phyloP scores from a whole-genome alignment of 2,113 vertebrate species.

The Callionymus lyra region DNA sequence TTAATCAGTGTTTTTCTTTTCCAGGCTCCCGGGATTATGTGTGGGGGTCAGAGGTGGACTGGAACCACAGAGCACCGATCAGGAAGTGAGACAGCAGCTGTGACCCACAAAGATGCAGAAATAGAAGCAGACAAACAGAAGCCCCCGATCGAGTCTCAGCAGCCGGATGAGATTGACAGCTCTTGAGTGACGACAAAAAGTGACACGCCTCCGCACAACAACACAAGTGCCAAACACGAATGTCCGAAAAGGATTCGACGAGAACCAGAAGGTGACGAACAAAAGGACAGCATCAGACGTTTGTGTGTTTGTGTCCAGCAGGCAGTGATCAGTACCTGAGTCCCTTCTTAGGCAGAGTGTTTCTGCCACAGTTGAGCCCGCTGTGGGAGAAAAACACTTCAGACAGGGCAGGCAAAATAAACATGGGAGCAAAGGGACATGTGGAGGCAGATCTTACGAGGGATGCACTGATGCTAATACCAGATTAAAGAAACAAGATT shows the following conservation, averaged over 20 bases:
- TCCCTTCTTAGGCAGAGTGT: slow-evolving; percentile 98
- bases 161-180: slow-evolving; percentile 9
- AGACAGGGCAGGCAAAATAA: slow-evolving; percentile 39
- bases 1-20: slow-evolving; percentile 1
- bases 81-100: slow-evolving; percentile 14
- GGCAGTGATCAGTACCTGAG: slow-evolving; percentile 80
- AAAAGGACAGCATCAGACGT: too few relatives aligned
- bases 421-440: slow-evolving; percentile 22
- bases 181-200: slow-evolving; percentile 1
- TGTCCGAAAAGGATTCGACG: slow-evolving; percentile 18
- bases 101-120: slow-evolving; percentile 19
- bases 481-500: too few relatives aligned
- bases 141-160: slow-evolving; percentile 17
- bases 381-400: slow-evolving; percentile 86
- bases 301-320: slow-evolving; percentile 12
- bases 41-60: slow-evolving; percentile 16
- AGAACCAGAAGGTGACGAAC: slow-evolving; percentile 24
- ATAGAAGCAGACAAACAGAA: slow-evolving; percentile 16
- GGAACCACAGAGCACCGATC: slow-evolving; percentile 11
- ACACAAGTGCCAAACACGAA: slow-evolving; percentile 30
- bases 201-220: slow-evolving; percentile 34
- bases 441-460: slow-evolving; percentile 8
- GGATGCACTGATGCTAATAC: too few relatives aligned
- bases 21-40: slow-evolving; percentile 18
- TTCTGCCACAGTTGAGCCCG: slow-evolving; percentile 91